phyloP scores from a whole-genome alignment of 1,140 invertebrate genomes.

The Anadara kagoshimensis region DNA sequence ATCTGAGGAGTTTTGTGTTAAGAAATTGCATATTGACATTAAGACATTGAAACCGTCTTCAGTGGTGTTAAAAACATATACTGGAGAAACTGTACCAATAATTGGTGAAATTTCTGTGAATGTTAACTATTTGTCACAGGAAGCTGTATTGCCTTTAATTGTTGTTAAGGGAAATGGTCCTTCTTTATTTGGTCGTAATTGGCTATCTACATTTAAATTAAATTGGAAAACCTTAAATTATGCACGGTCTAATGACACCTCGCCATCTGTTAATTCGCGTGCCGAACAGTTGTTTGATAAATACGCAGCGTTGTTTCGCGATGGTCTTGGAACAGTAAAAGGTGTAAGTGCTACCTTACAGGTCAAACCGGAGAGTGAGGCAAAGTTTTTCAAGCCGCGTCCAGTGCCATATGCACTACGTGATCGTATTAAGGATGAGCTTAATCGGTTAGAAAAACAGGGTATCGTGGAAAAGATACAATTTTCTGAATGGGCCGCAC shows the following conservation, averaged over 20 bases:
- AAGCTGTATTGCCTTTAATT: too few species aligned
- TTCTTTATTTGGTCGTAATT: background rate
- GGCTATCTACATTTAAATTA: background rate
- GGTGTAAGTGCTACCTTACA: too few species aligned
- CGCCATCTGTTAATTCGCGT: too few species aligned
- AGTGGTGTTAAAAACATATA: too few species aligned
- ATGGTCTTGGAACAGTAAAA: slow-evolving; percentile 30
- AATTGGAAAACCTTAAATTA: too few species aligned
- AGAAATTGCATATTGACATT: background rate
- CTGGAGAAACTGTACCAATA: background rate
- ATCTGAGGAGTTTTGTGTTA: background rate
- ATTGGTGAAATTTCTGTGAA: background rate
- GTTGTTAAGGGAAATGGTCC: background rate
- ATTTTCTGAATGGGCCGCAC: slow-evolving; percentile 23
- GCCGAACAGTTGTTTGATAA: slow-evolving; percentile 16
- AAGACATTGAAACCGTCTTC: background rate
- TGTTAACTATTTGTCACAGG: background rate
- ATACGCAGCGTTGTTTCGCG: slow-evolving; percentile 30
- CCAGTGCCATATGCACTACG: too few species aligned
- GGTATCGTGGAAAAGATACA: slow-evolving; percentile 62
- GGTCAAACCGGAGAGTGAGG: too few species aligned
- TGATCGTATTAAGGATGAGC: slow-evolving; percentile 66
- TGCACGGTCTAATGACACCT: too few species aligned
- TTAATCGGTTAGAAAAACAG: slow-evolving; percentile 60
- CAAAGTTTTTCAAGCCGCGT: too few species aligned